Conservation (phyloP, 2,888 invertebrate genomes). For the Drosophila lacicola region DNA sequence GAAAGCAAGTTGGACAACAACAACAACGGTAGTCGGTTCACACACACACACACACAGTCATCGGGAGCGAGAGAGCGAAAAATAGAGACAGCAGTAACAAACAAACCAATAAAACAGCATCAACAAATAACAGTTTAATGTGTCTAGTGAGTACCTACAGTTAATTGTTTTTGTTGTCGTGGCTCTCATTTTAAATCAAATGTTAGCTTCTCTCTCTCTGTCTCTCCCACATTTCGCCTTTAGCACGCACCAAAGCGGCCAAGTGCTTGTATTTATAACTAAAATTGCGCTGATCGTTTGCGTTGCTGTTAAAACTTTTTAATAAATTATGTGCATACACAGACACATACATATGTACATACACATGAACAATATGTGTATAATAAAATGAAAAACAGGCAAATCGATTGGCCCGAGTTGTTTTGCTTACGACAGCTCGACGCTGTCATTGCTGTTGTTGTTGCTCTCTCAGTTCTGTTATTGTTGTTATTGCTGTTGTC, state of each 20-base stretch:
- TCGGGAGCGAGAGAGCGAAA: background rate
- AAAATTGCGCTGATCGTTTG: constrained; percentile 67
- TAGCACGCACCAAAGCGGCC: constrained; percentile 39
- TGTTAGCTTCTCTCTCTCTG: constrained; percentile 20
- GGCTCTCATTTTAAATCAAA: constrained; percentile 57
- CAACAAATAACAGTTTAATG: constrained; percentile 73
- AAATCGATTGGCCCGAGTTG: constrained; percentile 58
- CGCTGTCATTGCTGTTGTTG: constrained; percentile 26
- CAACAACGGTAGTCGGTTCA: constrained; percentile 45
- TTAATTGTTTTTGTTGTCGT: constrained; percentile 70
- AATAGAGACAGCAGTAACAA: constrained; percentile 4
- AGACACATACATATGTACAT: background rate
- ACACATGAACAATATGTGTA: constrained; percentile 16
- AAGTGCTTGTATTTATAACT: constrained; percentile 74
- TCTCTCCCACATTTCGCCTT: constrained; percentile 9
- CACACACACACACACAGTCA: constrained; percentile 8
- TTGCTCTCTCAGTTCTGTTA: constrained; percentile 23
- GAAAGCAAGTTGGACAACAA: constrained; percentile 52
- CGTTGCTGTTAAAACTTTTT: constrained; percentile 64
- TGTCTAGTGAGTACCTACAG: constrained; percentile 55
- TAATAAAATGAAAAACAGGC: constrained; percentile 69
- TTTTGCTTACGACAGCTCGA: constrained; percentile 44
- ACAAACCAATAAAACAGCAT: constrained; percentile 49
- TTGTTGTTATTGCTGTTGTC: constrained; percentile 19
- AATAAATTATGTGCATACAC: constrained; percentile 66